Evolutionary conservation across 1,140 invertebrate species (phyloP), one percentile per base, ranked within the genome.

Genomic region (Meteorus sp.): DNA sequence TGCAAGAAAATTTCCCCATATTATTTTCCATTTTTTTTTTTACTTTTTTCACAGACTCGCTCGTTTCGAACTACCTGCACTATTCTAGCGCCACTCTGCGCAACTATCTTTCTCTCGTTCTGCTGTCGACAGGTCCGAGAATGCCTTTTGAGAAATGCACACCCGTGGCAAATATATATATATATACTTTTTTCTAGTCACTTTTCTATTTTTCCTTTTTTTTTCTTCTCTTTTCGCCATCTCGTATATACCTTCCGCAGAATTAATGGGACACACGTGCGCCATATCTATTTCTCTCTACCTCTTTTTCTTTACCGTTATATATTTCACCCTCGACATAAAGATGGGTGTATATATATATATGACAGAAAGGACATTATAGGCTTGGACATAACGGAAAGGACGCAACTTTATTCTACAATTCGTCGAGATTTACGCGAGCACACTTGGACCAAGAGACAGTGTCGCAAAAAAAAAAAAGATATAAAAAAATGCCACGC

Each of bases 181-280:
- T 45, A 57, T 57, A 48, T 25, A 47, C 15, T 27, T 50, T 9
- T 50, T 9, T 17, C 13, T 35, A 35, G 9, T n/a, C 1, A 7
- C 11, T 41, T 17, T 44, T 31, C 19, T 45, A 23, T 56, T 47
- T 1, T 47, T 22, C 23, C 1, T 31, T 13, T 47, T 48, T 47
- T 47, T 45, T 59, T 59, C 19, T 31, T 33, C 39, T 33, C 20
- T 43, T 20, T 43, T 9, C 22, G 20, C 51, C 27, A 55, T 55
- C 54, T 19, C n/a, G n/a, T n/a, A n/a, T 61, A 56, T 61, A 56
- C 33, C 20, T 56, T 37, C 45, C 20, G 13, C 29, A 29, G 52
- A 63, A 63, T 63, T 63, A 63, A 63, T 63, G 61, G 56, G 56
- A 23, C 61, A 63, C 61, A 63, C 61, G 61, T 63, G 57, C 48